Evolutionary conservation across 2,888 invertebrate species (phyloP).

Genomic region (Baccha elongata): DNA sequence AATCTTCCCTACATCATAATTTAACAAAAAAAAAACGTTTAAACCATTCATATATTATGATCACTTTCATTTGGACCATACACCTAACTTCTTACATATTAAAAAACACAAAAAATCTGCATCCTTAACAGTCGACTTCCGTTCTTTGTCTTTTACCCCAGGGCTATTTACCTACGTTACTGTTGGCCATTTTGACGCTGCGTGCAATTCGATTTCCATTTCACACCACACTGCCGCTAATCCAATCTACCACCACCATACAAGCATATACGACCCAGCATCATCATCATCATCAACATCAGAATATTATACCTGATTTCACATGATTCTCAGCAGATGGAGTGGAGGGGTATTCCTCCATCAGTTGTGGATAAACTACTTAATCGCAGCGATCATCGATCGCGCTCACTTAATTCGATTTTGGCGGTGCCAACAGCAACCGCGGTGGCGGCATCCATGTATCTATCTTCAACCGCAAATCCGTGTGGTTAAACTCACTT

Average conservation of each 20-base stretch:
- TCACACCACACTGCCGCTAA: slow-evolving; percentile 57
- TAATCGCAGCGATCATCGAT: slow-evolving; percentile 73
- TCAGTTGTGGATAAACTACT: slow-evolving; percentile 65
- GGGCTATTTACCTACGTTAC: slow-evolving; percentile 58
- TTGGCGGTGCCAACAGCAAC: slow-evolving; percentile 66
- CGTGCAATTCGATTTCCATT: slow-evolving; percentile 65
- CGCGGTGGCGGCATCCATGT: slow-evolving; percentile 54
- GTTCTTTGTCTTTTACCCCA: slow-evolving; percentile 64
- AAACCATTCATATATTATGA: slow-evolving; percentile 52
- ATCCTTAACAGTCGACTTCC: slow-evolving; percentile 72
- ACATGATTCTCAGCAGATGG: slow-evolving; percentile 44
- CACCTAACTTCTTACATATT: too few species aligned
- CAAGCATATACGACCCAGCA: neutral
- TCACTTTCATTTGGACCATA: slow-evolving; percentile 58
- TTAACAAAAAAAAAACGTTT: slow-evolving; percentile 38
- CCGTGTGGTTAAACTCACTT: slow-evolving; percentile 72
- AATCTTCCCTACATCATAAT: slow-evolving; percentile 57
- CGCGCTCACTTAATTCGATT: slow-evolving; percentile 73
- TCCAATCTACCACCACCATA: slow-evolving; percentile 37
- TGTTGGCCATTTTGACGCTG: slow-evolving; percentile 70
- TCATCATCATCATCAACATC: slow-evolving; percentile 3
- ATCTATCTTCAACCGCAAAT: slow-evolving; percentile 72
- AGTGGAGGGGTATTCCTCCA: slow-evolving; percentile 2
- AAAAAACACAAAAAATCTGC: slow-evolving; percentile 49
- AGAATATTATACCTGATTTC: slow-evolving; percentile 53